Evolutionary conservation across 1,140 invertebrate species (phyloP).

Genomic region (Coboldia fuscipes): DNA sequence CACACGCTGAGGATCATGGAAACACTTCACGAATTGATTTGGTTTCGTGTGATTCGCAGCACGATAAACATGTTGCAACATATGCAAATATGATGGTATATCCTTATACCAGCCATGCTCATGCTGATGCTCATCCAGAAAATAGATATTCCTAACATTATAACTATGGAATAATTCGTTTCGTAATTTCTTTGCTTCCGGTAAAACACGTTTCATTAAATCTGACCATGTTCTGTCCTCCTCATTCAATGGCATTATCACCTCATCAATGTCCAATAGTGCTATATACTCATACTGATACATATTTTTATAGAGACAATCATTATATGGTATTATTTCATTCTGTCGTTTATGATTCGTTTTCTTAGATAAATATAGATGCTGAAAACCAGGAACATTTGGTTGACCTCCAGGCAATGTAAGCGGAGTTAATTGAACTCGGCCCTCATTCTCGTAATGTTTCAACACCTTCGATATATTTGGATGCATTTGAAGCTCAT

Average conservation of each 20-base stretch:
- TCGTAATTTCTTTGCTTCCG: slow-evolving; percentile 40
- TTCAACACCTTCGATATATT: slow-evolving; percentile 75
- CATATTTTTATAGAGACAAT: slow-evolving; percentile 85
- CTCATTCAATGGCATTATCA: slow-evolving; percentile 75
- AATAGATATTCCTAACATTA: slow-evolving; percentile 86
- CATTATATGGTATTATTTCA: slow-evolving; percentile 91
- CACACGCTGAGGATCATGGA: slow-evolving; percentile 76
- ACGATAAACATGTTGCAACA: slow-evolving; percentile 81
- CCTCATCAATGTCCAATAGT: slow-evolving; percentile 80
- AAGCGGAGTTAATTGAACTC: slow-evolving; percentile 64
- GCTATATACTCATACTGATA: slow-evolving; percentile 80
- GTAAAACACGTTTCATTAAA: slow-evolving; percentile 52
- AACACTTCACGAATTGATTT: slow-evolving; percentile 84
- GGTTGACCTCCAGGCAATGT: slow-evolving; percentile 80
- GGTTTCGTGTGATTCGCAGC: slow-evolving; percentile 83
- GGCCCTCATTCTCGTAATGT: slow-evolving; percentile 53
- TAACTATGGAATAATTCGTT: slow-evolving; percentile 60
- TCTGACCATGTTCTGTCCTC: slow-evolving; percentile 47
- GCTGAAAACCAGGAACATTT: slow-evolving; percentile 69
- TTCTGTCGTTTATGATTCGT: slow-evolving; percentile 83
- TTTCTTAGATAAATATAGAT: slow-evolving; percentile 74
- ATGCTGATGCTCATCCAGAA: slow-evolving; percentile 71
- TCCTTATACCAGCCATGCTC: slow-evolving; percentile 62
- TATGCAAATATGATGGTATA: slow-evolving; percentile 78
- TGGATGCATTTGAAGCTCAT: slow-evolving; percentile 74